Evolutionary conservation across 1,140 invertebrate species (phyloP).

Genomic region (Acromyrmex heyeri): DNA sequence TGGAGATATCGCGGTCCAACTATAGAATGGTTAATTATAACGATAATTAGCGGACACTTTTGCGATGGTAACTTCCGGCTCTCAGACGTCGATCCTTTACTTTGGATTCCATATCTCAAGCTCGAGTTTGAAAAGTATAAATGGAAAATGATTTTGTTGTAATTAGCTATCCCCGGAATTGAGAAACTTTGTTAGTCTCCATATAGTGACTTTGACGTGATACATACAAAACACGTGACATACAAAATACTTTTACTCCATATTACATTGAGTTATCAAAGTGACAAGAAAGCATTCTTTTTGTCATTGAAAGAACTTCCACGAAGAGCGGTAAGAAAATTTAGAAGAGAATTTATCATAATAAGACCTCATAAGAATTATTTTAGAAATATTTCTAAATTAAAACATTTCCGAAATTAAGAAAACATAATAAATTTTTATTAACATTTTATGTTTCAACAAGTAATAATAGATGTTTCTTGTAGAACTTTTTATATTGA

Average conservation of each 20-base stretch:
- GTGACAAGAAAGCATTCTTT: background rate
- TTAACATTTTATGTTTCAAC: no score
- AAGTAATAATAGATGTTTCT: no score
- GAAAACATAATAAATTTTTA: no score
- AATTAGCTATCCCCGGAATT: slow-evolving; percentile 47
- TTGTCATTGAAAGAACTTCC: background rate
- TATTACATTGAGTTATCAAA: slow-evolving; percentile 17
- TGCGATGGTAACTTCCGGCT: slow-evolving; percentile 44
- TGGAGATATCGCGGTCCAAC: slow-evolving; percentile 65
- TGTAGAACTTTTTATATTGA: no score
- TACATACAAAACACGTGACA: background rate
- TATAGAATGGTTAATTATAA: slow-evolving; percentile 67
- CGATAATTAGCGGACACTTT: slow-evolving; percentile 69
- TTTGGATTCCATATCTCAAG: slow-evolving; percentile 41
- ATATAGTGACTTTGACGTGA: background rate
- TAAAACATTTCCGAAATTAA: background rate
- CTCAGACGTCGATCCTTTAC: slow-evolving; percentile 43
- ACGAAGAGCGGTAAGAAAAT: background rate
- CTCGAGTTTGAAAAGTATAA: slow-evolving; percentile 61
- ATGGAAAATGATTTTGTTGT: slow-evolving; percentile 58
- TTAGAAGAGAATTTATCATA: background rate
- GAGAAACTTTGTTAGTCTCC: slow-evolving; percentile 27
- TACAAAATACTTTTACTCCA: slow-evolving; percentile 36
- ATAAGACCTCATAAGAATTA: background rate
- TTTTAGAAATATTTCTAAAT: background rate